These are phyloP conservation scores for Seriola rivoliana DNA, from an alignment of 2,113 vertebrate genomes.

Conservation along the genomic window DNA sequence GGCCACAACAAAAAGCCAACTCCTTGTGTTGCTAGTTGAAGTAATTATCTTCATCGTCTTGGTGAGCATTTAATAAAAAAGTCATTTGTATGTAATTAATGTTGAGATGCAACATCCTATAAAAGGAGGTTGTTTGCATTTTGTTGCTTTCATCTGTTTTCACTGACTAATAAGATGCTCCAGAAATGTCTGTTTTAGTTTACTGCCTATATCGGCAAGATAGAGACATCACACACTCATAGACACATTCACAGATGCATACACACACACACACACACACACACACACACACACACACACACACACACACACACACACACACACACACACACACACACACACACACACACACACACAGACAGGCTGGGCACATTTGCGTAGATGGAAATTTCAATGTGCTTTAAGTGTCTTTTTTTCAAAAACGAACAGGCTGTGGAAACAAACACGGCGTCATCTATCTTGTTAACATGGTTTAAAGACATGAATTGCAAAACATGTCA, in stretches of 20 bases:
- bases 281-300: not conserved
- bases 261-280: not conserved
- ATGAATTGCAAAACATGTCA: not conserved
- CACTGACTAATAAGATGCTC: slow-evolving; percentile 56
- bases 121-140: slow-evolving; percentile 54
- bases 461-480: slow-evolving; percentile 28
- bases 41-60: slow-evolving; percentile 45
- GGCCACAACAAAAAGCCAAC: slow-evolving; percentile 12
- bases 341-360: not conserved
- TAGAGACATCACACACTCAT: slow-evolving; percentile 23
- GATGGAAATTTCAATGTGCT: slow-evolving; percentile 30
- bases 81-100: slow-evolving; percentile 45
- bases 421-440: not conserved
- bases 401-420: slow-evolving; percentile 2
- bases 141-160: slow-evolving; percentile 60
- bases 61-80: slow-evolving; percentile 53
- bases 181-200: slow-evolving; percentile 62
- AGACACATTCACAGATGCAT: not conserved
- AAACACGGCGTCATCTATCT: slow-evolving; percentile 9
- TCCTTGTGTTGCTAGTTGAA: slow-evolving; percentile 16
- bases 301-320: not conserved
- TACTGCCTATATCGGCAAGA: slow-evolving; percentile 38
- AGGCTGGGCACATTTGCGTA: not conserved
- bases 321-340: not conserved
- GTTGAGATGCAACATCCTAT: slow-evolving; percentile 37